These are phyloP conservation scores for Gymnodraco acuticeps DNA, from an alignment of 2,797 vertebrate species.

Conservation along the genomic window DNA sequence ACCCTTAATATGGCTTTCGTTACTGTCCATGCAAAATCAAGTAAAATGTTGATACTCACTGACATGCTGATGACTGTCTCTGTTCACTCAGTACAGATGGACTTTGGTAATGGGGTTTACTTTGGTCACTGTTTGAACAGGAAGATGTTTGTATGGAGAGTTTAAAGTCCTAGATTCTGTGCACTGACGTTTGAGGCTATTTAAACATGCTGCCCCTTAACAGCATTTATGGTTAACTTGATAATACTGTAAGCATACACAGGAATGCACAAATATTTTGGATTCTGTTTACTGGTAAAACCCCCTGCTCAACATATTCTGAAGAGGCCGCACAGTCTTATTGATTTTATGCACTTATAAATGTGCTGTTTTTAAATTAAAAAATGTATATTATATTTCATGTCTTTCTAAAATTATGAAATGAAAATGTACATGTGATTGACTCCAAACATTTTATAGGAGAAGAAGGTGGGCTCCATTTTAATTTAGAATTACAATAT, in stretches of 20 bases:
- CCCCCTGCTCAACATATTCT: neutral
- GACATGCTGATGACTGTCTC: conserved; percentile 26
- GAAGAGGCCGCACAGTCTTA: neutral
- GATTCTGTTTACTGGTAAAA: too few species aligned
- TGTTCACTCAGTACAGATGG: conserved; percentile 18
- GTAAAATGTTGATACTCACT: conserved; percentile 54
- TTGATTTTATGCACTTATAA: neutral
- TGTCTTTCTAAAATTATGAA: too few species aligned
- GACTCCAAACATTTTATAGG: too few species aligned
- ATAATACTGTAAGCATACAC: neutral
- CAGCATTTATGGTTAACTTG: too few species aligned
- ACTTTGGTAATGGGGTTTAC: conserved; percentile 53
- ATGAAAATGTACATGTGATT: too few species aligned
- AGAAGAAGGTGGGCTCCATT: too few species aligned
- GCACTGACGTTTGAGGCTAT: neutral
- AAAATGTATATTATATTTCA: too few species aligned
- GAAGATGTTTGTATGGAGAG: conserved; percentile 25
- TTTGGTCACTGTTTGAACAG: conserved; percentile 55
- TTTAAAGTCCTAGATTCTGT: conserved; percentile 56
- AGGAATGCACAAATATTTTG: too few species aligned
- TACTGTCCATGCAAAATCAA: conserved; percentile 4
- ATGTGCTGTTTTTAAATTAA: too few species aligned
- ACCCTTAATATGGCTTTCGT: neutral
- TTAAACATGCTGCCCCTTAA: too few species aligned
- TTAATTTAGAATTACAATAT: too few species aligned